These are phyloP conservation scores for Alethe castanea DNA, from an alignment of 2,113 vertebrate genomes.

Conservation along the genomic window DNA sequence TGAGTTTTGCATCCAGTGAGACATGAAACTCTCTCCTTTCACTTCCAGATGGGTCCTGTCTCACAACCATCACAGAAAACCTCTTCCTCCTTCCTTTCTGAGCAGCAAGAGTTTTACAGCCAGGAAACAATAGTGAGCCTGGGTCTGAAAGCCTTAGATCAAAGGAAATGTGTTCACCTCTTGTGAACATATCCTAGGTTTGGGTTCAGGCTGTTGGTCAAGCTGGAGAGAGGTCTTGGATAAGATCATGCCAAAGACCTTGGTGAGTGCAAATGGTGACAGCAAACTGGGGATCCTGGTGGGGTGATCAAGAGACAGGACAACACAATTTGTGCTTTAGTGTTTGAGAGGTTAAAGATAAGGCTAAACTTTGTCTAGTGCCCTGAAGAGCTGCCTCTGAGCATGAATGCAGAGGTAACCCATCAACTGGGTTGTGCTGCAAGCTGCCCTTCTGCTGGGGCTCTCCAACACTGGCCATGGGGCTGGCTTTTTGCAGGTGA, in stretches of 20 bases:
- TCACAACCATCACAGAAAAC: background rate
- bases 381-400: background rate
- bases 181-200: background rate
- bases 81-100: background rate
- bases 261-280: background rate
- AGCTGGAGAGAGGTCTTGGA: background rate
- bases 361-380: background rate
- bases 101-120: background rate
- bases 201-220: background rate
- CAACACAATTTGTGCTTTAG: background rate
- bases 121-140: background rate
- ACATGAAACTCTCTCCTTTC: background rate
- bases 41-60: background rate
- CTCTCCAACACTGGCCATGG: background rate
- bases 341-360: background rate
- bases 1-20: background rate
- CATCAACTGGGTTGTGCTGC: background rate
- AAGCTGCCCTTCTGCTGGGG: background rate
- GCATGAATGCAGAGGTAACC: background rate
- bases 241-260: background rate
- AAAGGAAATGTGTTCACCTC: background rate
- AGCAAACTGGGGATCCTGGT: background rate
- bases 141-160: background rate
- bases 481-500: background rate
- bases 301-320: background rate